Conservation (phyloP, 2,113 vertebrate genomes). For the Podarcis muralis region DNA sequence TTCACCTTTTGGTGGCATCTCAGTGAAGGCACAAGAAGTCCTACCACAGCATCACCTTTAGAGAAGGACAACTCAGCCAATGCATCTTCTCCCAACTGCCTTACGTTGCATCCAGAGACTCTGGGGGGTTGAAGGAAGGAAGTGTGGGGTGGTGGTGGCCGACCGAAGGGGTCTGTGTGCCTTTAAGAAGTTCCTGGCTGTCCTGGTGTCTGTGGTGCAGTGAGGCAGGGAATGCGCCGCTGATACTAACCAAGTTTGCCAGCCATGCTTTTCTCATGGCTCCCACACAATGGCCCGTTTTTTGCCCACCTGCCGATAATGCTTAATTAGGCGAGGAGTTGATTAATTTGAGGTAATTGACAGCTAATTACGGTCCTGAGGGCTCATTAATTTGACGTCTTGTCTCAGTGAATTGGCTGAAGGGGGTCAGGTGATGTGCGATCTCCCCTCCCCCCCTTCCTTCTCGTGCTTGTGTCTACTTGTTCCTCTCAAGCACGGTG, state of each 20-base stretch:
- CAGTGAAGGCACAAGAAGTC: neutral
- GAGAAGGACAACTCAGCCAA: neutral
- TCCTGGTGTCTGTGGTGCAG: conserved; percentile 61
- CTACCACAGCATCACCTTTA: neutral
- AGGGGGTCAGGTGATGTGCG: conserved; percentile 80
- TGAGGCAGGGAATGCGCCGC: conserved; percentile 72
- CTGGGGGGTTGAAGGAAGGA: neutral
- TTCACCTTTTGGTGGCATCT: neutral
- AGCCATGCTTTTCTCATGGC: conserved; percentile 93
- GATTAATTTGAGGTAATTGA: conserved; percentile 99
- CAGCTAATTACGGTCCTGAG: conserved; percentile 95
- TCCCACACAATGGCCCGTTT: conserved; percentile 87
- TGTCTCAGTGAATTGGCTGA: conserved; percentile 83
- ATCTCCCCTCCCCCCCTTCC: conserved; percentile 42
- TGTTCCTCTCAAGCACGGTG: neutral
- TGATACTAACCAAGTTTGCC: conserved; percentile 91
- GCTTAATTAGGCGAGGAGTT: conserved; percentile 99
- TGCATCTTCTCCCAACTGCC: neutral
- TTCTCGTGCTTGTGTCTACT: conserved; percentile 39
- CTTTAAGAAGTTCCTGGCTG: conserved; percentile 37
- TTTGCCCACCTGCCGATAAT: conserved; percentile 93
- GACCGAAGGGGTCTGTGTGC: conserved; percentile 22
- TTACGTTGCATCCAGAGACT: neutral
- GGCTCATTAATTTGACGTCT: conserved; percentile 94
- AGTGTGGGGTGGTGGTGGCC: neutral